Percentiles rank a stretch among this genome's conserved stretches.
Evolutionary conservation across 2,888 invertebrate species (phyloP).

Genomic region (Noctuana brunneofusca): DNA sequence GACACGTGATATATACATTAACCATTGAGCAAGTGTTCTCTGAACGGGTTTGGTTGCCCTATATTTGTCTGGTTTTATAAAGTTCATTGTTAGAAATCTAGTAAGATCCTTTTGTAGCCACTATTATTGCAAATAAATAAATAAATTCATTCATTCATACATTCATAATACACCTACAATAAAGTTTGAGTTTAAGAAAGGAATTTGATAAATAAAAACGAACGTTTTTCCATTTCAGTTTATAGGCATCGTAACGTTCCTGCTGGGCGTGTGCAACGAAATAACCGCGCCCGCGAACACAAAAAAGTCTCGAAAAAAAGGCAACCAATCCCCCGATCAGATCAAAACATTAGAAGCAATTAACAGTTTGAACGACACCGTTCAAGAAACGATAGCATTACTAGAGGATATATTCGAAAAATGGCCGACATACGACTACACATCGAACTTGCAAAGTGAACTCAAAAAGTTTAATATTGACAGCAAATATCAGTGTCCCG

Average conservation of each 20-base stretch:
- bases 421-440: conserved; percentile 63
- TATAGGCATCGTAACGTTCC: conserved; percentile 79
- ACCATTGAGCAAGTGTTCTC: no score
- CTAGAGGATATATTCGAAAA: conserved; percentile 70
- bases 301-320: conserved; percentile 84
- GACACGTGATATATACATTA: no score
- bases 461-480: conserved; percentile 62
- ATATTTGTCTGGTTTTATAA: no score
- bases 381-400: conserved; percentile 59
- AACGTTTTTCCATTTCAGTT: conserved; percentile 63
- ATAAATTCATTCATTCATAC: neutral
- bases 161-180: neutral
- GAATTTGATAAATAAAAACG: neutral
- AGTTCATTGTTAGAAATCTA: no score
- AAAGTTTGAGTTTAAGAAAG: neutral
- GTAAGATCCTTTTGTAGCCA: no score
- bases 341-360: conserved; percentile 60
- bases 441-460: conserved; percentile 60
- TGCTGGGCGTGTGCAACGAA: conserved; percentile 82
- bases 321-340: conserved; percentile 72
- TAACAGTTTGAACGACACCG: conserved; percentile 58
- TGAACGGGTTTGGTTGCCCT: no score
- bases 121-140: no score
- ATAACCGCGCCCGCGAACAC: conserved; percentile 72
- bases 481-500: conserved; percentile 60